Evolutionary conservation across 2,888 invertebrate species (phyloP), one percentile per base, ranked within the genome.

Genomic region (Itoplectis maculator): DNA sequence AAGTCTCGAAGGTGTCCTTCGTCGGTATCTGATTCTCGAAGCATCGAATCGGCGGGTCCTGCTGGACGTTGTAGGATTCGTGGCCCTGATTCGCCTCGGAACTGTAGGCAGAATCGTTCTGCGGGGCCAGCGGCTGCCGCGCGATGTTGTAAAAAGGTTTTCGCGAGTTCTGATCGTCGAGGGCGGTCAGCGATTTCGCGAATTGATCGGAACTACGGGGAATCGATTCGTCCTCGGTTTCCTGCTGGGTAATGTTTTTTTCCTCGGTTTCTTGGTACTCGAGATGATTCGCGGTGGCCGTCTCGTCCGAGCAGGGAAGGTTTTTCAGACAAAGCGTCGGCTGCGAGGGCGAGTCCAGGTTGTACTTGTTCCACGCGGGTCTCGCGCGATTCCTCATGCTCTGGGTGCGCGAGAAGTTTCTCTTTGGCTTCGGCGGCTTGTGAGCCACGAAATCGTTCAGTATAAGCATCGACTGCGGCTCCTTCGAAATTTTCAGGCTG

Each of bases 391-490:
- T 92, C 13, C 91, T 85, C 92, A 92, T 91, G 23, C 92, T 92
- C 61, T 92, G 92, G 0, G 92, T 91, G 0, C 92, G 88, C 0
- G 88, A 85, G 0, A 91, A 90, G 66, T 89, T 92, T 70, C 91
- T 85, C 45, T 91, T 91, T 0, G 96, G 96, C 90, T 96, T 96
- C 0, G 96, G 96, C 0, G 96, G 96, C 88, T 96, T 96, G 86
- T 96, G 96, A 0, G 95, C 95, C 0, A 96, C 95, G 88, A 87
- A 93, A 85, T 89, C 93, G 88, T 92, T 94, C 7, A 91, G 61
- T 35, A 91, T 91, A 23, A 91, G 76, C 89, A 90, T 89, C 15
- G 92, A 90, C 13, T 91, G 90, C 5, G 91, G 91, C 18, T 88
- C 90, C 13, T 87, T 87, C 0, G 88, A 69, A 0, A 86, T 83